These are phyloP conservation scores for Metallyticus violacea DNA, from an alignment of 2,888 invertebrate genomes.

Conservation along the genomic window DNA sequence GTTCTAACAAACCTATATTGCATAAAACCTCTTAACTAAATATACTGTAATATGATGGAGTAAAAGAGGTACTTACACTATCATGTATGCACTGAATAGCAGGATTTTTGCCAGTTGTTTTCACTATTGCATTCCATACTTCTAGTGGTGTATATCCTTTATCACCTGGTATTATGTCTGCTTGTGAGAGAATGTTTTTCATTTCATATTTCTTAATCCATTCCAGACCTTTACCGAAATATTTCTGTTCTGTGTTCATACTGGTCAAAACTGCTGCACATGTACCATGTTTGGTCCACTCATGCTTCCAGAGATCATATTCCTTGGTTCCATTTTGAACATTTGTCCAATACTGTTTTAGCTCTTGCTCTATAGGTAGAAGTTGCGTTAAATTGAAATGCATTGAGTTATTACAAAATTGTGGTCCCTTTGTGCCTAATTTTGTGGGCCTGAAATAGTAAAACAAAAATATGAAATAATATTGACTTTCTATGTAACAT, in stretches of 20 bases:
- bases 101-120: constrained; percentile 56
- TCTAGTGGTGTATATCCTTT: constrained; percentile 49
- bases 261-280: constrained; percentile 60
- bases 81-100: constrained; percentile 63
- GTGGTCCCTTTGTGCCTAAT: constrained; percentile 62
- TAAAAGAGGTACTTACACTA: constrained; percentile 41
- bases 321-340: constrained; percentile 57
- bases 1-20: no score
- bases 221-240: constrained; percentile 62
- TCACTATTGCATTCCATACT: constrained; percentile 54
- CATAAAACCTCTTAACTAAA: no score
- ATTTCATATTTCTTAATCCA: constrained; percentile 62
- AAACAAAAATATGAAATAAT: no score
- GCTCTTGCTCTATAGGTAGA: constrained; percentile 53
- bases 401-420: constrained; percentile 67
- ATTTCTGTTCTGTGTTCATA: constrained; percentile 62
- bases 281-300: constrained; percentile 82
- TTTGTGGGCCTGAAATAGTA: constrained; percentile 61
- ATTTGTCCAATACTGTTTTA: constrained; percentile 69
- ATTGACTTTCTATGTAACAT: no score
- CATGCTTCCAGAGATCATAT: constrained; percentile 67
- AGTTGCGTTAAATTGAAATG: constrained; percentile 63
- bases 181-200: constrained; percentile 54
- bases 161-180: constrained; percentile 56
- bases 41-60: no score